Evolutionary conservation across 2,888 invertebrate species (phyloP).

Genomic region (Ennomos quercinarius): DNA sequence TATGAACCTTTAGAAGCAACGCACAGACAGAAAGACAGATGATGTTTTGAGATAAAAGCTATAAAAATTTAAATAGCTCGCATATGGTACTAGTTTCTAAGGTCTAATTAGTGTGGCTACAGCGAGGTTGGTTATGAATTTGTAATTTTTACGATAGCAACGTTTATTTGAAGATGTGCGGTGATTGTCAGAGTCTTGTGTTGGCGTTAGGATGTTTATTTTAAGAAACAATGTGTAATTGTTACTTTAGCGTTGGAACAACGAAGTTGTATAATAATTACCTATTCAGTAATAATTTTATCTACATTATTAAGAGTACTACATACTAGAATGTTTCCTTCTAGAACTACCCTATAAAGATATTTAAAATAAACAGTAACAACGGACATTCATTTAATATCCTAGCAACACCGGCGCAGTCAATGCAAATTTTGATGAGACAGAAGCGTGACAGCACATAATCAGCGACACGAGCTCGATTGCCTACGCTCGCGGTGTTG

Average conservation of each 20-base stretch:
- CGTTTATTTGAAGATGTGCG: conserved; percentile 14
- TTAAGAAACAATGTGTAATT: no score
- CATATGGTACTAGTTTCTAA: conserved; percentile 31
- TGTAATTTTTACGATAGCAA: conserved; percentile 20
- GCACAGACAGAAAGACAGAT: conserved; percentile 50
- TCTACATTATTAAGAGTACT: no score
- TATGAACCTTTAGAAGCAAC: conserved; percentile 26
- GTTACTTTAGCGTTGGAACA: no score
- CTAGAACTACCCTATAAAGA: neutral
- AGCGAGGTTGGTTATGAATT: conserved; percentile 15
- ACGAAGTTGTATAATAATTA: no score
- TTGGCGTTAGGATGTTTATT: conserved; percentile 2
- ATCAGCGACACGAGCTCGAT: conserved; percentile 30
- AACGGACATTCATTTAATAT: conserved; percentile 22
- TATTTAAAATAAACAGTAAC: conserved; percentile 11
- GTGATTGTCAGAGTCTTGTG: neutral
- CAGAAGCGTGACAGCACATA: conserved; percentile 39
- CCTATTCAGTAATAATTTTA: no score
- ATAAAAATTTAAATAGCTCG: conserved; percentile 57
- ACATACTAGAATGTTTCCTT: no score
- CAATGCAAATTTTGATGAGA: conserved; percentile 39
- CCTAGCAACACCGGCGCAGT: conserved; percentile 35
- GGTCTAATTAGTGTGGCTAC: conserved; percentile 11
- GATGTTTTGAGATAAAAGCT: conserved; percentile 64
- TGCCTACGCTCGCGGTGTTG: conserved; percentile 34